Conservation (phyloP, 1,140 invertebrate species). For the Heliconius nattereri region DNA sequence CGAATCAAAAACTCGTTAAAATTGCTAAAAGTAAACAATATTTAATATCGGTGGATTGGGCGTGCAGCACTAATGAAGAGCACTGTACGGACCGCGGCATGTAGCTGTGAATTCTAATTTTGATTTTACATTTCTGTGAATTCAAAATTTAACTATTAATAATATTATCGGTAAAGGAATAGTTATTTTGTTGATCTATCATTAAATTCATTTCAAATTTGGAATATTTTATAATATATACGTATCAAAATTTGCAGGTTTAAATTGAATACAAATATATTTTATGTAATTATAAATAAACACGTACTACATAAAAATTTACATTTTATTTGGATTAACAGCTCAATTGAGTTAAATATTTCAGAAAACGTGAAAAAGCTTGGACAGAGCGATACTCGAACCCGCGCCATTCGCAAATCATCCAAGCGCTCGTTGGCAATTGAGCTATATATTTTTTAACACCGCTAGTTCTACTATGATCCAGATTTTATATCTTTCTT, state of each 20-base stretch:
- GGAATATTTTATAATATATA: neutral
- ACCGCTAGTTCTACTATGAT: too few relatives aligned
- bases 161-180: neutral
- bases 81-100: neutral
- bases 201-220: neutral
- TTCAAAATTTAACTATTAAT: neutral
- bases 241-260: neutral
- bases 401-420: too few relatives aligned
- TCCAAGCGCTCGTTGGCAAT: too few relatives aligned
- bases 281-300: conserved; percentile 21
- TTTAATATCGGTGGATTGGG: conserved; percentile 4
- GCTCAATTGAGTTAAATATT: neutral
- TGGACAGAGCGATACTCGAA: too few relatives aligned
- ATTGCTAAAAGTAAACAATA: conserved; percentile 19
- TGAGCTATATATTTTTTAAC: too few relatives aligned
- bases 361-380: neutral
- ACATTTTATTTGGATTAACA: neutral
- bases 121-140: neutral
- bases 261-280: neutral
- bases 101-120: neutral
- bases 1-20: conserved; percentile 16
- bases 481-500: too few relatives aligned
- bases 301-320: neutral
- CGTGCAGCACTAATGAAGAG: conserved; percentile 7
- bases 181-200: neutral